phyloP scores from a whole-genome alignment of 2,113 vertebrate genomes.

The Ceyx melanurus region DNA sequence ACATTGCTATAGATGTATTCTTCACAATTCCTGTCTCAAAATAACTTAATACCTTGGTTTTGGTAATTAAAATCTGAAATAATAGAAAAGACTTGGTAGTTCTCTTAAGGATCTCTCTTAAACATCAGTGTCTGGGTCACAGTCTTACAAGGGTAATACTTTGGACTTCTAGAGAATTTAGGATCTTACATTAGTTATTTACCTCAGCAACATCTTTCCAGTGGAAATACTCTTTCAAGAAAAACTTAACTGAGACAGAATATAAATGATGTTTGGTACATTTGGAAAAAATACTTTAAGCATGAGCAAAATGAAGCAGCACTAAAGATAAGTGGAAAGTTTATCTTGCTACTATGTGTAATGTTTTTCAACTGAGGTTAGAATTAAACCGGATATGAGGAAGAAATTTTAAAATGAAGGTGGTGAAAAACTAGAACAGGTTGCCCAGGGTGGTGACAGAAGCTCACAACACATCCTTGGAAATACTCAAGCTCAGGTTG shows the following conservation, averaged over 20 bases:
- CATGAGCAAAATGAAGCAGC: not conserved
- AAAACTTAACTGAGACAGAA: not conserved
- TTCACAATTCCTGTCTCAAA: not conserved
- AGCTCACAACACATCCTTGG: too few relatives aligned
- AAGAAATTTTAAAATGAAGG: too few relatives aligned
- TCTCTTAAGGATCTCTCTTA: not conserved
- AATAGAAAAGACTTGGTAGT: not conserved
- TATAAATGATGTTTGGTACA: not conserved
- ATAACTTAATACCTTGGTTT: not conserved
- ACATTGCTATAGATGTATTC: not conserved
- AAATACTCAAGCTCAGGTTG: too few relatives aligned
- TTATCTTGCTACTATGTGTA: not conserved
- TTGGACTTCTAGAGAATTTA: not conserved
- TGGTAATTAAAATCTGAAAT: not conserved
- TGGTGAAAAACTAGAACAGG: too few relatives aligned
- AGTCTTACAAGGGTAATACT: not conserved
- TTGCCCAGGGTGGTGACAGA: too few relatives aligned
- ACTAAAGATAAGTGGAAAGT: not conserved
- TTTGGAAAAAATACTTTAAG: not conserved
- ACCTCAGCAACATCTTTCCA: not conserved
- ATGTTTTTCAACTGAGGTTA: too few relatives aligned
- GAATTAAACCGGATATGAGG: too few relatives aligned
- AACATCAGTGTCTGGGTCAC: rapidly evolving
- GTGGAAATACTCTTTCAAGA: not conserved
- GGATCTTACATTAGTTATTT: not conserved